Conservation (phyloP, 2,113 vertebrate species). For the Hemiscyllium ocellatum region DNA sequence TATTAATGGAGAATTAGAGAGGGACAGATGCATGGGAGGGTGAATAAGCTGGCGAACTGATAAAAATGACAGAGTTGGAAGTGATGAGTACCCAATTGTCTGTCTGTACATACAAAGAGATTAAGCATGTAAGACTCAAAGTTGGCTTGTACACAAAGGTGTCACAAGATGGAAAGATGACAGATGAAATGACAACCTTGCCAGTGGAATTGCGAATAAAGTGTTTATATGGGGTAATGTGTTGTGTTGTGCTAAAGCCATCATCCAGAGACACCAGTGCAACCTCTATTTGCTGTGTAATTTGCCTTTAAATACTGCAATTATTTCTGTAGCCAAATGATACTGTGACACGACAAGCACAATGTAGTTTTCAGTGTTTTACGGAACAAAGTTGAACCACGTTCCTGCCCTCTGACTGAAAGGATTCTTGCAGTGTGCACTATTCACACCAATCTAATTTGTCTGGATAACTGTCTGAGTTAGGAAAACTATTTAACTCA, state of each 20-base stretch:
- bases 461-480: not conserved
- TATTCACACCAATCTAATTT: not conserved
- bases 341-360: not conserved
- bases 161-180: not conserved
- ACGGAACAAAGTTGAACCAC: not conserved
- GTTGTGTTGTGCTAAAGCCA: not conserved
- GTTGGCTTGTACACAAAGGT: not conserved
- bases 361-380: not conserved
- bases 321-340: not conserved
- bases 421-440: not conserved
- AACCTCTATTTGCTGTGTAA: not conserved
- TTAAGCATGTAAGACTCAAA: not conserved
- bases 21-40: not conserved
- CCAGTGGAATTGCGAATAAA: not conserved
- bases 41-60: not conserved
- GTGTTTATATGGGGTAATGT: not conserved
- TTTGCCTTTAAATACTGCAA: not conserved
- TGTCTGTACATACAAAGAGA: not conserved
- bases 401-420: not conserved
- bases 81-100: not conserved
- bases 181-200: not conserved
- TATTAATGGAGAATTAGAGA: not conserved
- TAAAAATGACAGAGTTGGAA: not conserved
- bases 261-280: not conserved
- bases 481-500: not conserved